Evolutionary conservation across 2,797 vertebrate genomes (phyloP).

Genomic region (Acipenser transmontanus): DNA sequence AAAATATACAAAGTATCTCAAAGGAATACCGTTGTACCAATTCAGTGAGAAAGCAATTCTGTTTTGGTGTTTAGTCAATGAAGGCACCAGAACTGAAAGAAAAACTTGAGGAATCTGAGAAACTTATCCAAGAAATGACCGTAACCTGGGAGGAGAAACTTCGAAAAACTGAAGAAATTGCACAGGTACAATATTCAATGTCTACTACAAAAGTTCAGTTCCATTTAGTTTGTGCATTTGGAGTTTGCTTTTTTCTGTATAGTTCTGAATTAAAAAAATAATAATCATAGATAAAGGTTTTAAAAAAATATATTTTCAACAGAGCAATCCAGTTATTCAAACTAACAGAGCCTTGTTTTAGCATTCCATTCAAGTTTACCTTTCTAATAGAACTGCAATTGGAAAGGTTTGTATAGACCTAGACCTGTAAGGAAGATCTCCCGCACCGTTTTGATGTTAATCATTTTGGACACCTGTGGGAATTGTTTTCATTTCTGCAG

Average conservation of each 20-base stretch:
- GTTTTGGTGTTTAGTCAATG: slow-evolving; percentile 61
- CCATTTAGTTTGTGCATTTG: not conserved
- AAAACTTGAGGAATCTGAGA: slow-evolving; percentile 94
- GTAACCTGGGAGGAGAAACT: slow-evolving; percentile 97
- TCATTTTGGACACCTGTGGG: not conserved
- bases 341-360: no score
- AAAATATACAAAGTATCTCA: not conserved
- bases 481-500: slow-evolving; percentile 48
- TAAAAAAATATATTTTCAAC: no score
- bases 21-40: not conserved
- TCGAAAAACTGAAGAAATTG: slow-evolving; percentile 94
- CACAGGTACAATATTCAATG: slow-evolving; percentile 66
- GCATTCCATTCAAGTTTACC: no score
- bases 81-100: slow-evolving; percentile 95
- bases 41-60: not conserved
- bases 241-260: slow-evolving; percentile 4
- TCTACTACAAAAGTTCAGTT: no score
- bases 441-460: no score
- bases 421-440: no score
- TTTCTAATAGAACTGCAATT: no score
- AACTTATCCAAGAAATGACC: slow-evolving; percentile 91
- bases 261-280: not conserved
- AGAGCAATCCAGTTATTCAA: no score
- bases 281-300: not conserved
- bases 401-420: no score